These are phyloP conservation scores for Lathamus discolor DNA, from an alignment of 2,113 vertebrate species.

Conservation along the genomic window DNA sequence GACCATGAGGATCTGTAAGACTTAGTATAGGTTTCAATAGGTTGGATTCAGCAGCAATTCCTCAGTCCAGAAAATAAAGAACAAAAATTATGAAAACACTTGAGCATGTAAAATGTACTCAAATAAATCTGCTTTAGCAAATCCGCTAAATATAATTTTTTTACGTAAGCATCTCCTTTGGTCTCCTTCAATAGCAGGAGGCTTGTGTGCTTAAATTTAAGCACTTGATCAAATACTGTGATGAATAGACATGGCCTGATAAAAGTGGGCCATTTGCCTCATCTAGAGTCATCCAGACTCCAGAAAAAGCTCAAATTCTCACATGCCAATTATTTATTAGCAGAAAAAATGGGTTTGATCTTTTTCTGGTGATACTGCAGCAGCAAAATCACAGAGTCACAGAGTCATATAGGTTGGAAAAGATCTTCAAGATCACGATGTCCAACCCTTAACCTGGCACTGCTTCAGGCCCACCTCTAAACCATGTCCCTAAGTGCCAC, in stretches of 20 bases:
- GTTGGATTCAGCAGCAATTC: neutral
- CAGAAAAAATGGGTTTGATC: neutral
- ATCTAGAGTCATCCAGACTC: neutral
- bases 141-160: neutral
- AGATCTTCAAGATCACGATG: neutral
- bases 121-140: neutral
- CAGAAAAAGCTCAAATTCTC: neutral
- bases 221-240: neutral
- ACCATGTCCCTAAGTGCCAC: neutral
- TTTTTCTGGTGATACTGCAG: neutral
- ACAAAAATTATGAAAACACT: neutral
- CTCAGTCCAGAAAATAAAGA: neutral
- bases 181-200: neutral
- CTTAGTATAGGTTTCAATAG: neutral
- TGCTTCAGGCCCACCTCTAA: neutral
- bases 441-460: neutral
- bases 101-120: neutral
- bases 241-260: neutral
- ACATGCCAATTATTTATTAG: neutral
- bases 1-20: neutral
- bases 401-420: rapidly evolving
- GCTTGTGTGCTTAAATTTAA: neutral
- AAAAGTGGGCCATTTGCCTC: neutral
- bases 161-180: neutral
- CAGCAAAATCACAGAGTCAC: neutral